Conservation (phyloP, 2,888 invertebrate genomes). For the Liopterus haemorrhoidalis region DNA sequence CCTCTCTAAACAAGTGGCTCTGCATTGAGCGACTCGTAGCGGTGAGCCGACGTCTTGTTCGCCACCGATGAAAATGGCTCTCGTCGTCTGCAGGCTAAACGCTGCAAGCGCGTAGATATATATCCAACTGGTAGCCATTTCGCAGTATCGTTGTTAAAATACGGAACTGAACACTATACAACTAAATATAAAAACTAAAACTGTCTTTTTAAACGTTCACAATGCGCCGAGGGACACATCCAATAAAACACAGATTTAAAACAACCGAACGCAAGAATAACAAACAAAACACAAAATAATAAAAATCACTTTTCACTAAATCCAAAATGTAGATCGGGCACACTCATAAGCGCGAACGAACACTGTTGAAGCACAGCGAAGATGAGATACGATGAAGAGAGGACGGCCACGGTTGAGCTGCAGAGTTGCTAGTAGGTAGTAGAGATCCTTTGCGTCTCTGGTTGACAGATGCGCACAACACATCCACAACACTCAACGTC, state of each 20-base stretch:
- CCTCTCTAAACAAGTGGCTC: slow-evolving; percentile 67
- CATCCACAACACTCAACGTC: slow-evolving; percentile 1
- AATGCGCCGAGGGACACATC: slow-evolving; percentile 10
- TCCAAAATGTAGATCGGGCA: background rate
- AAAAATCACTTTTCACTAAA: background rate
- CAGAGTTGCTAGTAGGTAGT: no score
- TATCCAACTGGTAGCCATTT: slow-evolving; percentile 37
- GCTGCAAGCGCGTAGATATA: slow-evolving; percentile 24
- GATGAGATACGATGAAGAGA: no score
- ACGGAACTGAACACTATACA: slow-evolving; percentile 26
- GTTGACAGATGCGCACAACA: background rate
- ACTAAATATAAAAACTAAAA: slow-evolving; percentile 21
- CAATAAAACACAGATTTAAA: background rate
- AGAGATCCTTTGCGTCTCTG: no score
- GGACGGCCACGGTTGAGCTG: no score
- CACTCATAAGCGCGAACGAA: slow-evolving; percentile 1
- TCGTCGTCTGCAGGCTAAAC: slow-evolving; percentile 38
- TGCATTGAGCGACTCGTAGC: slow-evolving; percentile 64
- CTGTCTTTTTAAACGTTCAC: slow-evolving; percentile 7
- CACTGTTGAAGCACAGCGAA: no score
- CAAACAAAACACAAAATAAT: background rate
- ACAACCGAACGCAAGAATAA: background rate
- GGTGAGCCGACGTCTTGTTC: slow-evolving; percentile 66
- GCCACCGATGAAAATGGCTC: slow-evolving; percentile 47
- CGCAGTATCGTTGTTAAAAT: slow-evolving; percentile 27